Percentiles rank a stretch among this genome's conserved stretches.
phyloP scores from a whole-genome alignment of 2,797 vertebrate genomes.

The Aeoliscus strigatus region DNA sequence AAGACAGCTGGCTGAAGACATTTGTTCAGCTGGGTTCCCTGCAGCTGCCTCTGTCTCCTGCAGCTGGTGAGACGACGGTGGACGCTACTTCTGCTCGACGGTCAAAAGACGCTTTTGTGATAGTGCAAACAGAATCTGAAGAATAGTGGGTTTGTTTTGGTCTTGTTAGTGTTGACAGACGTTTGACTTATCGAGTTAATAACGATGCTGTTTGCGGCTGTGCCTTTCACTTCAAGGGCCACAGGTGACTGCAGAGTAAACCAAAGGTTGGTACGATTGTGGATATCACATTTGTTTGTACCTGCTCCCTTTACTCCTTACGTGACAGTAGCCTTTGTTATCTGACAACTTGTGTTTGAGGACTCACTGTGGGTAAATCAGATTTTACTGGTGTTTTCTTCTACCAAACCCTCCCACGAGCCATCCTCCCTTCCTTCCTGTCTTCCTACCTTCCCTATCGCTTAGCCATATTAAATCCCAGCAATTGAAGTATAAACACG shows the following conservation, averaged over 20 bases:
- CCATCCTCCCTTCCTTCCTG: slow-evolving; percentile 7
- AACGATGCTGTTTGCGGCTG: slow-evolving; percentile 12
- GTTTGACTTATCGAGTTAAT: slow-evolving; percentile 64
- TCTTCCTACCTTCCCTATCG: slow-evolving; percentile 18
- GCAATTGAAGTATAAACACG: slow-evolving; percentile 63
- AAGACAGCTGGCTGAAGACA: no score
- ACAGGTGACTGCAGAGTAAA: slow-evolving; percentile 35
- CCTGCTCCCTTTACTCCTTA: slow-evolving; percentile 10
- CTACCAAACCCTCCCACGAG: slow-evolving; percentile 19
- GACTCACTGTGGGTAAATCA: slow-evolving; percentile 15
- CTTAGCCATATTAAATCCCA: slow-evolving; percentile 44
- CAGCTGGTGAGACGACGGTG: no score
- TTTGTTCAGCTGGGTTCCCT: no score
- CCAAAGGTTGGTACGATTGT: no score
- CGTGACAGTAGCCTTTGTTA: slow-evolving; percentile 15
- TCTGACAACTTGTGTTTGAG: no score
- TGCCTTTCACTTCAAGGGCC: slow-evolving; percentile 13
- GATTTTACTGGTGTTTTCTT: slow-evolving; percentile 27
- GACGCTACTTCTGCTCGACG: no score
- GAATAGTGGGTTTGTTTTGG: slow-evolving; percentile 50
- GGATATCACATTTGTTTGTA: no score
- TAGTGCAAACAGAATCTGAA: slow-evolving; percentile 7
- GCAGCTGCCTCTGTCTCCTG: no score
- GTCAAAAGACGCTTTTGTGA: no score
- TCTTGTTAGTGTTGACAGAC: slow-evolving; percentile 46